Percentiles rank a stretch among this genome's conserved stretches.
These are phyloP conservation scores for Atethmia centrago DNA, from an alignment of 2,888 invertebrate genomes.

Conservation along the genomic window DNA sequence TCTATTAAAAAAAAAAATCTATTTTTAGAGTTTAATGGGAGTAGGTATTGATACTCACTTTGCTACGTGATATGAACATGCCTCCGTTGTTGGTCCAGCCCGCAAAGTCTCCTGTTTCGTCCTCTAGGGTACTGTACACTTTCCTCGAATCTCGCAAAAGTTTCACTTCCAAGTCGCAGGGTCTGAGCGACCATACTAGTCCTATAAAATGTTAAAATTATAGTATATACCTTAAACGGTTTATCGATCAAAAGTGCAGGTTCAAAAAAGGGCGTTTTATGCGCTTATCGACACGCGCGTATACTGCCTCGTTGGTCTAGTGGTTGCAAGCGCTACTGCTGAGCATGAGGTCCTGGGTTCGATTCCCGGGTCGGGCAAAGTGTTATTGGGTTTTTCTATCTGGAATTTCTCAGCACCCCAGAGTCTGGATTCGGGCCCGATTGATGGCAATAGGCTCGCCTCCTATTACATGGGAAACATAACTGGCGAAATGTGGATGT, in stretches of 20 bases:
- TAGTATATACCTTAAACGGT: background rate
- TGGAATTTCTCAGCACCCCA: too few relatives aligned
- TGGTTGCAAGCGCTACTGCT: too few relatives aligned
- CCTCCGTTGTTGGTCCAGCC: slow-evolving; percentile 98
- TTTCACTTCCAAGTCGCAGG: slow-evolving; percentile 96
- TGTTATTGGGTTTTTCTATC: too few relatives aligned
- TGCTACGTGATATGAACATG: slow-evolving; percentile 94
- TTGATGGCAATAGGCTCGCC: too few relatives aligned
- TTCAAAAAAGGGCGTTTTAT: background rate
- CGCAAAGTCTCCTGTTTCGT: slow-evolving; percentile 95
- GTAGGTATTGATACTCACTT: slow-evolving; percentile 70
- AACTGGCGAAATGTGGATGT: too few relatives aligned
- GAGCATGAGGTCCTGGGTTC: too few relatives aligned
- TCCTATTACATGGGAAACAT: too few relatives aligned
- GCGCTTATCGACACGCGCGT: too few relatives aligned
- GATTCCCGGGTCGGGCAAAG: too few relatives aligned
- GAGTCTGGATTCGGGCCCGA: too few relatives aligned
- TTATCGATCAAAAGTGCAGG: background rate
- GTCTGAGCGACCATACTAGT: slow-evolving; percentile 95
- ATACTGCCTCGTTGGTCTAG: too few relatives aligned
- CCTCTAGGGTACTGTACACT: slow-evolving; percentile 93
- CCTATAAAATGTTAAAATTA: slow-evolving; percentile 81
- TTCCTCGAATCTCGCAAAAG: slow-evolving; percentile 93
- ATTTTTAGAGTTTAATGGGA: too few relatives aligned
- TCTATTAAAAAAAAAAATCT: background rate